Evolutionary conservation across 2,888 invertebrate genomes (phyloP).

Genomic region (Dicroscelio sp.): DNA sequence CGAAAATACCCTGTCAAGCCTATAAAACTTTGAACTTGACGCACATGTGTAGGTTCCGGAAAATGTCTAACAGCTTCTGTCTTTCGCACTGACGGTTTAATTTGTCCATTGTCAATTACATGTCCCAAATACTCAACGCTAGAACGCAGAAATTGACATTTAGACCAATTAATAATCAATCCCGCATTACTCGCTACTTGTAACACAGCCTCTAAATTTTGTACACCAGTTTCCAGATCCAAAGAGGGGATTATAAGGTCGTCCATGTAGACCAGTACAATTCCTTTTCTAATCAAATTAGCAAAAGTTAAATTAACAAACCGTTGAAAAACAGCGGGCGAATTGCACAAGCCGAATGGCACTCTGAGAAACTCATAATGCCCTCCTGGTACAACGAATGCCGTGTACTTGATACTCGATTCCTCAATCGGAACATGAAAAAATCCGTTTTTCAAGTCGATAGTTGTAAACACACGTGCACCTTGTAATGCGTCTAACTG

Average conservation of each 20-base stretch:
- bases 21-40: constrained; percentile 11
- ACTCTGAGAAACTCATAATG: neutral
- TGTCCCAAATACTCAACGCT: constrained; percentile 3
- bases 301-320: neutral
- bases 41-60: neutral
- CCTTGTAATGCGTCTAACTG: neutral
- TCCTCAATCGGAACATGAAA: neutral
- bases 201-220: neutral
- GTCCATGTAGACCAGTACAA: neutral
- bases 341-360: neutral
- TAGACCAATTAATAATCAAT: neutral
- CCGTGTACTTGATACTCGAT: neutral
- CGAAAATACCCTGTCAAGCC: constrained; percentile 30
- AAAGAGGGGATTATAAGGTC: neutral
- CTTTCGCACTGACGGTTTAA: neutral
- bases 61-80: neutral
- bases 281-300: neutral
- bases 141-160: neutral
- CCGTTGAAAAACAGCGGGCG: neutral
- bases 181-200: neutral
- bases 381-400: neutral
- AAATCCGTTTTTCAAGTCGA: neutral
- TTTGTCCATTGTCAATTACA: neutral
- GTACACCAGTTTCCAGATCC: neutral
- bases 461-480: neutral